Percentiles rank a stretch among this genome's conserved stretches.
Conservation (phyloP, 2,888 invertebrate species). For the Taphrorychus bicolor region DNA sequence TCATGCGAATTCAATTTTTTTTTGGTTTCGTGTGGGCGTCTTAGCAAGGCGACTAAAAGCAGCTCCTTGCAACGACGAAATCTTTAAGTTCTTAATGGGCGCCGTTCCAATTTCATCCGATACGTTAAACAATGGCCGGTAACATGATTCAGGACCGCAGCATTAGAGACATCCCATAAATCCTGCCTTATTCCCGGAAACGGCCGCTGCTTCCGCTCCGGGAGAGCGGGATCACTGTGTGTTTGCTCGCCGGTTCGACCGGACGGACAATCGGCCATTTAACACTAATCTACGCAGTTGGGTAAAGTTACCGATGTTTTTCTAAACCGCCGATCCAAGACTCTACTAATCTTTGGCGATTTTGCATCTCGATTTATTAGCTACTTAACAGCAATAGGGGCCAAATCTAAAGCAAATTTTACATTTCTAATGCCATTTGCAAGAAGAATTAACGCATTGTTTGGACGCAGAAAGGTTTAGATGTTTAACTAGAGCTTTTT, state of each 20-base stretch:
- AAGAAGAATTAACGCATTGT: too few relatives aligned
- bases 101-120: slow-evolving; percentile 21
- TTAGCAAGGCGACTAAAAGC: neutral
- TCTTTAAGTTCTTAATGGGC: slow-evolving; percentile 10
- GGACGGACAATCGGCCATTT: slow-evolving; percentile 30
- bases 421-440: too few relatives aligned
- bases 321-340: neutral
- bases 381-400: neutral
- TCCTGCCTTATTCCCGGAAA: slow-evolving; percentile 34
- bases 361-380: neutral
- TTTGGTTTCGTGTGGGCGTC: neutral
- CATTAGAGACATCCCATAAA: slow-evolving; percentile 37
- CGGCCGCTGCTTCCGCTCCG: slow-evolving; percentile 34
- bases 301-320: slow-evolving; percentile 11
- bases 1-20: too few relatives aligned
- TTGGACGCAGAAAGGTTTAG: too few relatives aligned
- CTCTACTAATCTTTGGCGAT: neutral
- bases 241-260: slow-evolving; percentile 30
- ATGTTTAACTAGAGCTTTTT: too few relatives aligned
- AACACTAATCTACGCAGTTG: slow-evolving; percentile 20
- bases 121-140: slow-evolving; percentile 37
- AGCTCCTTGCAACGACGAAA: neutral
- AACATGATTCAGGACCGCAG: slow-evolving; percentile 35
- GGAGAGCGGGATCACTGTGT: slow-evolving; percentile 37
- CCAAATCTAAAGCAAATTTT: too few relatives aligned